These are phyloP conservation scores for Loriculus beryllinus DNA, from an alignment of 2,797 vertebrate species.

Conservation along the genomic window DNA sequence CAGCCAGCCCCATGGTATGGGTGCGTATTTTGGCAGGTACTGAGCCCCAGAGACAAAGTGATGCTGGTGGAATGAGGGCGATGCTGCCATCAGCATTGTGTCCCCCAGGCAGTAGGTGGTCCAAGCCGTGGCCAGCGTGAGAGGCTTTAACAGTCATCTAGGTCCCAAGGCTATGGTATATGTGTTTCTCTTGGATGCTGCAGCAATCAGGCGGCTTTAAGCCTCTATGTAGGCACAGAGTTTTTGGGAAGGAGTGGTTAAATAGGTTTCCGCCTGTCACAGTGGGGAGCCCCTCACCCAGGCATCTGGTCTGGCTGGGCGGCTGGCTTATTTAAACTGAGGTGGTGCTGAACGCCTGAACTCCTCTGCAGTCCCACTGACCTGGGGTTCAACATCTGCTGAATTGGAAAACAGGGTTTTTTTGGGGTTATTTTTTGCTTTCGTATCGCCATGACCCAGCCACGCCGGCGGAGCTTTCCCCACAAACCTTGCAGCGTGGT, in stretches of 20 bases:
- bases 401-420: background rate
- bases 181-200: accelerated
- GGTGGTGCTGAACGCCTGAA: background rate
- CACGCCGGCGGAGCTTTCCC: background rate
- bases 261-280: accelerated
- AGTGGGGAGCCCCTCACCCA: background rate
- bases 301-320: background rate
- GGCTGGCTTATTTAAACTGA: background rate
- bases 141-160: background rate
- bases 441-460: accelerated
- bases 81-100: background rate
- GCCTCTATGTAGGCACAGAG: background rate
- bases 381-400: background rate
- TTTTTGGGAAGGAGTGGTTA: background rate
- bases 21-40: background rate
- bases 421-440: background rate
- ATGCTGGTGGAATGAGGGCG: background rate
- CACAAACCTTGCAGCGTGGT: background rate
- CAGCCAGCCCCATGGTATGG: accelerated
- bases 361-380: background rate
- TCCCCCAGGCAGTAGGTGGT: background rate
- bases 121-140: accelerated
- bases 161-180: accelerated
- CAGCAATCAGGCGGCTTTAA: accelerated
- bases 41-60: background rate